These are phyloP conservation scores for Vesta saturnalis DNA, from an alignment of 2,888 invertebrate genomes.

Conservation along the genomic window DNA sequence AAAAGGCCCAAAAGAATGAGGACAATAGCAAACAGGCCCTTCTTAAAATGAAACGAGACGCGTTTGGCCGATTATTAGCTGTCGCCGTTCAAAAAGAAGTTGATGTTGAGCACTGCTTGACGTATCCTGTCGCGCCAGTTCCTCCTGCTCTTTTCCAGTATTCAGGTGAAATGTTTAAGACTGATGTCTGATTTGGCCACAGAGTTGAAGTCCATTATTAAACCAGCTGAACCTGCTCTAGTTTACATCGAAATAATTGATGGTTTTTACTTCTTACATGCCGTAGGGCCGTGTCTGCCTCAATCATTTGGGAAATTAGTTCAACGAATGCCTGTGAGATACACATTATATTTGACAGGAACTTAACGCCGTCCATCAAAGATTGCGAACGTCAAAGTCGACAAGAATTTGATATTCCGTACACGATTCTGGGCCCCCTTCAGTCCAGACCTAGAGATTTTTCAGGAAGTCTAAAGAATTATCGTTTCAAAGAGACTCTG, in stretches of 20 bases:
- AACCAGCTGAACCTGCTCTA: constrained; percentile 16
- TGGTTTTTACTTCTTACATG: constrained; percentile 24
- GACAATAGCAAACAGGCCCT: constrained; percentile 44
- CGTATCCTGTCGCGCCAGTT: constrained; percentile 28
- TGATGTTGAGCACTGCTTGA: constrained; percentile 25
- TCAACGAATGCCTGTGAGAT: constrained; percentile 20
- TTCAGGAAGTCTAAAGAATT: constrained; percentile 11
- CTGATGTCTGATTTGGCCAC: constrained; percentile 26
- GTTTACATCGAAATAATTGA: constrained; percentile 26
- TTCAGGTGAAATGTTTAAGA: constrained; percentile 22
- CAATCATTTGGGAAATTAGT: constrained; percentile 27
- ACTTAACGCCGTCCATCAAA: constrained; percentile 15
- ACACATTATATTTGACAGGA: constrained; percentile 29
- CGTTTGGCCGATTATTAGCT: constrained; percentile 41
- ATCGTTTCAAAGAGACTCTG: constrained; percentile 43
- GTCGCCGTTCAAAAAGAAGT: constrained; percentile 39
- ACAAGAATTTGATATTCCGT: not conserved
- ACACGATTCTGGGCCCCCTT: not conserved
- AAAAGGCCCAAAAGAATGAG: constrained; percentile 41
- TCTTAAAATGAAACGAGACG: constrained; percentile 51
- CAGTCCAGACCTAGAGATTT: constrained; percentile 13
- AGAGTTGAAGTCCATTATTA: constrained; percentile 21
- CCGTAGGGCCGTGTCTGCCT: constrained; percentile 20
- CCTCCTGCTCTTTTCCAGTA: constrained; percentile 12
- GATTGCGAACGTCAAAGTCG: constrained; percentile 26